These are phyloP conservation scores for Drosophila tanythrix DNA, from an alignment of 2,888 invertebrate genomes.

Conservation along the genomic window DNA sequence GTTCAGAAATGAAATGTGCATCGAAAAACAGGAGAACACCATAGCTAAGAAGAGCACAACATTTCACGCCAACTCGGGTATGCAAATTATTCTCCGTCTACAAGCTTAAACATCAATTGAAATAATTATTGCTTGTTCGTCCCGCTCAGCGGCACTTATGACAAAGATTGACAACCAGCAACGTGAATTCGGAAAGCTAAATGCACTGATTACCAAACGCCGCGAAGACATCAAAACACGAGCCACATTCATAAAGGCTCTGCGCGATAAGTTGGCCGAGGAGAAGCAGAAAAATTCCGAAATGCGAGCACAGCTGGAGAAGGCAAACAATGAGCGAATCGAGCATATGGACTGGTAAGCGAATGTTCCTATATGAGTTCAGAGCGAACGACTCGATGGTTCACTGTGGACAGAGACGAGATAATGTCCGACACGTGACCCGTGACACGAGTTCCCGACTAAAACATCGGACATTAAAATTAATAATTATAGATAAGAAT, in stretches of 20 bases:
- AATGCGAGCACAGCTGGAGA: slow-evolving; percentile 20
- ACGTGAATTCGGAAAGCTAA: slow-evolving; percentile 20
- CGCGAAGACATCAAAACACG: slow-evolving; percentile 32
- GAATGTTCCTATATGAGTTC: background rate
- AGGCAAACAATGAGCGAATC: slow-evolving; percentile 22
- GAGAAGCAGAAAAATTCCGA: slow-evolving; percentile 15
- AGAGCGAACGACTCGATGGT: background rate
- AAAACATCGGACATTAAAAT: background rate
- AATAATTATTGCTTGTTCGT: background rate
- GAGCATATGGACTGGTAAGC: slow-evolving; percentile 45
- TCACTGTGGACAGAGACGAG: background rate
- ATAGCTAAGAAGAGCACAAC: slow-evolving; percentile 40
- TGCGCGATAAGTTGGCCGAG: slow-evolving; percentile 31
- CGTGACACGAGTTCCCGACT: background rate
- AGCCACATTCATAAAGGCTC: background rate
- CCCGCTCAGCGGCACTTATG: slow-evolving; percentile 4
- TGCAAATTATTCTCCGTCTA: background rate
- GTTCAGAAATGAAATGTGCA: slow-evolving; percentile 25
- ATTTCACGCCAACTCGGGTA: slow-evolving; percentile 38
- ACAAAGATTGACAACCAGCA: slow-evolving; percentile 21
- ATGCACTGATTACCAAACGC: background rate
- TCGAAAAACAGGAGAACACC: slow-evolving; percentile 19
- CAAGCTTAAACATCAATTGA: background rate
- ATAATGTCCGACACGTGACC: background rate
- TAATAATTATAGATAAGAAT: background rate